phyloP scores from a whole-genome alignment of 2,888 invertebrate genomes.

The Eupeodes luniger region DNA sequence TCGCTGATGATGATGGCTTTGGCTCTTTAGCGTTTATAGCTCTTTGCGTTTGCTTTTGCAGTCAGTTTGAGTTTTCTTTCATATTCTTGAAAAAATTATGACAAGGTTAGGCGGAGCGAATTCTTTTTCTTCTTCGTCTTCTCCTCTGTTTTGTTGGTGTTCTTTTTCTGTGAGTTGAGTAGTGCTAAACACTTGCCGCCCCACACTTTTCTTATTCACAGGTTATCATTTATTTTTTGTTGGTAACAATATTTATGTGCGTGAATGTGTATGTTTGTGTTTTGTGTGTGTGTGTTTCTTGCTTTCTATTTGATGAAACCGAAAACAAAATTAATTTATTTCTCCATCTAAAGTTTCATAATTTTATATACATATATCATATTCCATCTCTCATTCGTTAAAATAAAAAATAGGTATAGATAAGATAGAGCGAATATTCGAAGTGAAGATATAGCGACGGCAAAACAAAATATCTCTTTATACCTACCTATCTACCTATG shows the following conservation, averaged over 20 bases:
- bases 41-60: not conserved
- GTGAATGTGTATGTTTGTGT: constrained; percentile 16
- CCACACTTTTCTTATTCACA: constrained; percentile 36
- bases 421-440: not conserved
- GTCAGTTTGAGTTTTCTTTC: constrained; percentile 49
- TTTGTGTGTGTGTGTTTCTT: constrained; percentile 27
- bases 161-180: not conserved
- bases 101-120: constrained; percentile 84
- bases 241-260: constrained; percentile 15
- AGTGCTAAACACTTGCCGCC: constrained; percentile 34
- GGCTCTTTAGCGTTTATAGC: not conserved
- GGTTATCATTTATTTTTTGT: constrained; percentile 56
- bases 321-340: constrained; percentile 42
- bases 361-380: constrained; percentile 67
- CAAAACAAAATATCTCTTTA: constrained; percentile 25
- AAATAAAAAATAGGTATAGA: not conserved
- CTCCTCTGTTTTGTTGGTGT: not conserved
- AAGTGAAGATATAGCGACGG: constrained; percentile 62
- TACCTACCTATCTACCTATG: constrained; percentile 12
- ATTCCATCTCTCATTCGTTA: constrained; percentile 65
- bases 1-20: too few species aligned
- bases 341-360: constrained; percentile 59
- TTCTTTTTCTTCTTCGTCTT: constrained; percentile 30
- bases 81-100: constrained; percentile 81
- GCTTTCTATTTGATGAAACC: constrained; percentile 34